Evolutionary conservation across 2,113 vertebrate species (phyloP).

Genomic region (Patagioenas fasciata): DNA sequence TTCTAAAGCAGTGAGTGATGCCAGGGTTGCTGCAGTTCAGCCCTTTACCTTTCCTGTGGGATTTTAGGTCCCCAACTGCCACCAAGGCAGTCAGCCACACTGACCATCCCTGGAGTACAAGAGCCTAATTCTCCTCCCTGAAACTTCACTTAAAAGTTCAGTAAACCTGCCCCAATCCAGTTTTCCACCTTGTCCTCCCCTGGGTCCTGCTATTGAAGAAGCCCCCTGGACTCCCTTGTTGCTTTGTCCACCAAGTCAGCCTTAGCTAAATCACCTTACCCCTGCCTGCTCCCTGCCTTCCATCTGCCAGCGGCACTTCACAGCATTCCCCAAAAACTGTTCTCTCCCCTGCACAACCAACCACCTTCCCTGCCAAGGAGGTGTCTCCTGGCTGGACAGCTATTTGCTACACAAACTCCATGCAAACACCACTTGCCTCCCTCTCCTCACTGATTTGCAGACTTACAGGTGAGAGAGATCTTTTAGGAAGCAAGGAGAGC

Average conservation of each 20-base stretch:
- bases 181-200: background rate
- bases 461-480: background rate
- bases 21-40: background rate
- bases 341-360: background rate
- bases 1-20: background rate
- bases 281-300: background rate
- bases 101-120: background rate
- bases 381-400: background rate
- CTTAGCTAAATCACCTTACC: background rate
- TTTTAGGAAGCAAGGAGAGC: background rate
- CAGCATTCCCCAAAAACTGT: background rate
- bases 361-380: background rate
- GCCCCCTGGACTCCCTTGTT: background rate
- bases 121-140: background rate
- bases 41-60: background rate
- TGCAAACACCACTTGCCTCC: background rate
- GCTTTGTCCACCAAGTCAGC: background rate
- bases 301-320: background rate
- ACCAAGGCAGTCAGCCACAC: background rate
- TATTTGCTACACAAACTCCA: background rate
- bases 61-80: background rate
- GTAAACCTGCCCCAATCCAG: background rate
- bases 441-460: background rate
- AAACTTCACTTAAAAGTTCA: background rate
- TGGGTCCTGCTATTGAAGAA: background rate